Base-by-base conservation (phyloP, 2,797 vertebrate genomes). In the Gobio occitaniae region DNA sequence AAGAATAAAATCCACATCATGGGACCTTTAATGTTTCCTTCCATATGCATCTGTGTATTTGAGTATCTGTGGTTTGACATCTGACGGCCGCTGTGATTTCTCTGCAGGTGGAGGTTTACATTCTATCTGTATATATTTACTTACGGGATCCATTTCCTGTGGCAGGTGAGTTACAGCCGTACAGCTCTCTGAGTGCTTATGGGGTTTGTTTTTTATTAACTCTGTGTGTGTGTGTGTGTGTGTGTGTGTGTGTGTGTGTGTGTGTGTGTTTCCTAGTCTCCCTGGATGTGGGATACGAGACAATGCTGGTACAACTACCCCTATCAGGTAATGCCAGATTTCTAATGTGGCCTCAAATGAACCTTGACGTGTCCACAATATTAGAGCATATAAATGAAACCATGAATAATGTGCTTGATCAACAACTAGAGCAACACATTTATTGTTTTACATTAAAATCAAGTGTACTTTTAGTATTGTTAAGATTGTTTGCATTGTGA, bases 231-330 rank as follows among this genome's bases (percentile, higher is more conserved):
- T 83, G 78, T 83, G 79, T 68, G 38, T 87, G n/a, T 86, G 59
- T 85, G 12, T 72, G 68, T 87, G n/a, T 86, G 59, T 85, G 12
- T 72, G 68, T 87, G n/a, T 86, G 59, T 85, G 12, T 25, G 25
- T 25, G 25, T 25, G 25, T 25, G 25, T 25, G 25, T 25, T 7
- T 83, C 92, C 48, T 87, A 99, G 98, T 92, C 95, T 11, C 94
- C 97, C 36, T 99, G 98, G 98, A 94, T 99, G 92, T 98, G 97
- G 97, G 97, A 99, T 86, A 99, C 97, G 7, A 94, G 95, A 89
- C 96, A 97, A 38, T 99, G 98, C 94, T 99, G 98, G 98, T 96
- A 97, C 89, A 95, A 94, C 86, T 99, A 99, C 91, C 98, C 98
- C 29, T 97, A 95, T 93, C 97, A 99, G 97, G 98, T 99, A 96